These are phyloP conservation scores for Enteromius treurensis DNA, from an alignment of 2,797 vertebrate genomes.

Conservation along the genomic window DNA sequence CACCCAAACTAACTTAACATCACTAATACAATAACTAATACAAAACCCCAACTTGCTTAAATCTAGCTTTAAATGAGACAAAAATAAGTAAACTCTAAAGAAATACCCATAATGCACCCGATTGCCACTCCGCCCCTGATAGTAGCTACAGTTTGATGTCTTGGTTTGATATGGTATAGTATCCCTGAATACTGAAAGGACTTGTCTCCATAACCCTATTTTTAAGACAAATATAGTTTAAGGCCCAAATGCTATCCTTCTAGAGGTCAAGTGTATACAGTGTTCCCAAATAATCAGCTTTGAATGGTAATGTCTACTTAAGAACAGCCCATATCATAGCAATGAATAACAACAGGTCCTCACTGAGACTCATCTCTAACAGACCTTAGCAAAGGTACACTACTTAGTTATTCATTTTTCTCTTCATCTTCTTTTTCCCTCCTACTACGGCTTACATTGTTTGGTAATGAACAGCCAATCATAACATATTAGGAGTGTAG, in stretches of 20 bases:
- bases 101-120: no score
- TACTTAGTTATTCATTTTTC: constrained; percentile 72
- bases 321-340: constrained; percentile 23
- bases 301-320: constrained; percentile 41
- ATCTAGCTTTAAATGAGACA: no score
- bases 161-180: constrained; percentile 55
- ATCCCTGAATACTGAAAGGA: constrained; percentile 7
- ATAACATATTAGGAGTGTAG: constrained; percentile 76
- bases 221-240: constrained; percentile 29
- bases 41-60: no score
- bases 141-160: constrained; percentile 43
- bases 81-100: no score
- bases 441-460: constrained; percentile 64
- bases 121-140: no score
- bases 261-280: constrained; percentile 49
- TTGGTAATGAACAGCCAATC: constrained; percentile 79
- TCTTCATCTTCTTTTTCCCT: constrained; percentile 61
- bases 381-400: constrained; percentile 66
- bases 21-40: no score
- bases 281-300: constrained; percentile 44
- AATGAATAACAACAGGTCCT: constrained; percentile 42
- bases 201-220: constrained; percentile 25
- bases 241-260: constrained; percentile 39
- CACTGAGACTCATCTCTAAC: constrained; percentile 18
- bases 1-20: no score